Base-by-base conservation (phyloP, 2,888 invertebrate genomes). In the Volucella inanis region DNA sequence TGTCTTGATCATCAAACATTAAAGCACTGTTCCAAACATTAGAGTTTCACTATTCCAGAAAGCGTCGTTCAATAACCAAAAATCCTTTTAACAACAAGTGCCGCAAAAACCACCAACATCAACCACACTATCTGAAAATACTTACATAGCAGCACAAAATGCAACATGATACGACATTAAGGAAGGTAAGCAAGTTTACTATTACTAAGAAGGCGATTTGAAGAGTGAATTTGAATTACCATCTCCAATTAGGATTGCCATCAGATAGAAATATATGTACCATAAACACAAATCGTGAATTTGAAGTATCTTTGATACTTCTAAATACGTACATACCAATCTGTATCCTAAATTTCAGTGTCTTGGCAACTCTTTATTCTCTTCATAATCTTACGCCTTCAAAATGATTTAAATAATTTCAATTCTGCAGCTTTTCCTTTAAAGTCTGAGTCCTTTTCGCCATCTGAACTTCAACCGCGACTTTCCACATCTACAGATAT, bases 61-160 rank as follows among this genome's bases (percentile, higher is more conserved):
- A 50, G 77, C 55, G 65, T 55, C 84, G 75, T 84, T 45, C 84
- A 84, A 84, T 75, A 84, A 79, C 84, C 80, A 54, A 65, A 80
- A 84, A 76, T 84, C 84, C 84, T 84, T 84, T 80, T 71, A 84
- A 80, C 80, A 80, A 84, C 71, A 67, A 54, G 71, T 43, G 71
- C 84, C 84, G 76, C 84, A 71, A 71, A 61, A 76, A 75, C 84
- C 84, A 84, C 71, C 65, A 72, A 77, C 57, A 57, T 70, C 75
- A 64, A 79, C 79, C 74, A 74, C 70, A 55, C 70, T 45, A 57
- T 71, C 57, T 74, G 14, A 8, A 70, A 41, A 70, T 61, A 18
- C n/a, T n/a, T n/a, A n/a, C 18, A 2, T 18, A 57, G 45, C 50
- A 54, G 59, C 9, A 50, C 15, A 70, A 57, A 11, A 52, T 18